Evolutionary conservation across 2,888 invertebrate genomes (phyloP), one percentile per base, ranked within the genome.

Genomic region (Pterostichus madidus): DNA sequence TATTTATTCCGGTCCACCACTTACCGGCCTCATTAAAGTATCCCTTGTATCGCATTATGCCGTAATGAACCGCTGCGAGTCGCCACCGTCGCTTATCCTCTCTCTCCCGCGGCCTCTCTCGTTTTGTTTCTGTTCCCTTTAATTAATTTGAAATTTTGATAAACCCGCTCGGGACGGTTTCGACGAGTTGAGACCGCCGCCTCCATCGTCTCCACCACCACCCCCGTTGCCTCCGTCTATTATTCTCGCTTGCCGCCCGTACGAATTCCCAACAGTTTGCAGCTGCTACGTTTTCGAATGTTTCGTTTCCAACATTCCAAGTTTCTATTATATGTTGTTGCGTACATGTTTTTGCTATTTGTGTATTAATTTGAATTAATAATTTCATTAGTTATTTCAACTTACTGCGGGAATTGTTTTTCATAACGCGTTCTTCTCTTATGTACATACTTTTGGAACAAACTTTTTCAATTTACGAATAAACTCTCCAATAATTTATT

Each of bases 71-170:
- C 44, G 56, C 71, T 71, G 15, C 49, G 71, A 68, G 53, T 80
- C 80, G 71, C 56, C 80, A 80, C 71, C 52, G 56, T 52, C 71
- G 59, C 44, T 59, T 59, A 56, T 59, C 61, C 59, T 46, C n/a
- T 52, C 75, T 75, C 52, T 15, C 31, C 52, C 61, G 46, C 49
- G 10, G 10, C 10, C 46, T 44, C 13, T 75, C 71, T 71, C 80
- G 73, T 64, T 80, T 75, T 81, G 75, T 81, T 81, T 81, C 81
- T 75, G 75, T 81, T 81, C 75, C 75, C 81, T 81, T 81, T 81
- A 81, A 81, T 81, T 81, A 81, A 81, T 81, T 81, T 75, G 81
- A 75, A 81, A 81, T 81, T 81, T 81, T 81, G 81, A 81, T 81
- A 81, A 81, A 75, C 81, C 75, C 81, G 46, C 71, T 46, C 75